Evolutionary conservation across 2,113 vertebrate genomes (phyloP).

Genomic region (Dendrocopos noguchii): DNA sequence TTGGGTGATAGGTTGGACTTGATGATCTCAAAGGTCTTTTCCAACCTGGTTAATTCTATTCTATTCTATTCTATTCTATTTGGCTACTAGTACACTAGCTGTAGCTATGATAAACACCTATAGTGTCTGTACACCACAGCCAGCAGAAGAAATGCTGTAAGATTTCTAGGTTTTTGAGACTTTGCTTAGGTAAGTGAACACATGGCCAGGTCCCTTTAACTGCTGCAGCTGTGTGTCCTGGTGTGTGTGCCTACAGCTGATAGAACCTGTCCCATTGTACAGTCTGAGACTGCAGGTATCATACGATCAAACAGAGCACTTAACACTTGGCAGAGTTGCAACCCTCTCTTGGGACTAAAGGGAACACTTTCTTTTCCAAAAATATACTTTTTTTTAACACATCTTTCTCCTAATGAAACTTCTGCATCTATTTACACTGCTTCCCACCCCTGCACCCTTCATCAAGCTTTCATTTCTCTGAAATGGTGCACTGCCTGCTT

Average conservation of each 20-base stretch:
- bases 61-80: background rate
- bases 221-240: too few species aligned
- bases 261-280: background rate
- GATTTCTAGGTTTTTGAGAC: background rate
- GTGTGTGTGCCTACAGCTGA: background rate
- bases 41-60: too few species aligned
- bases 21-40: too few species aligned
- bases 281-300: background rate
- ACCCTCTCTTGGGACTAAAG: background rate
- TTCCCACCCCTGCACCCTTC: background rate
- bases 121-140: background rate
- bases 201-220: background rate
- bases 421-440: background rate
- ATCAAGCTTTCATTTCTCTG: background rate
- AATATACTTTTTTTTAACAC: background rate
- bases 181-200: too few species aligned
- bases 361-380: background rate
- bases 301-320: background rate
- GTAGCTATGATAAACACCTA: background rate
- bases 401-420: background rate
- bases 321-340: background rate
- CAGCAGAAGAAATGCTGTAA: background rate
- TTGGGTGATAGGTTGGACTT: too few species aligned
- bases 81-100: background rate
- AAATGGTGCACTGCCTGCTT: background rate